Percentiles rank a stretch among this genome's conserved stretches.
These are phyloP conservation scores for Trypoxylon attenuatum DNA, from an alignment of 2,888 invertebrate species.

Conservation along the genomic window DNA sequence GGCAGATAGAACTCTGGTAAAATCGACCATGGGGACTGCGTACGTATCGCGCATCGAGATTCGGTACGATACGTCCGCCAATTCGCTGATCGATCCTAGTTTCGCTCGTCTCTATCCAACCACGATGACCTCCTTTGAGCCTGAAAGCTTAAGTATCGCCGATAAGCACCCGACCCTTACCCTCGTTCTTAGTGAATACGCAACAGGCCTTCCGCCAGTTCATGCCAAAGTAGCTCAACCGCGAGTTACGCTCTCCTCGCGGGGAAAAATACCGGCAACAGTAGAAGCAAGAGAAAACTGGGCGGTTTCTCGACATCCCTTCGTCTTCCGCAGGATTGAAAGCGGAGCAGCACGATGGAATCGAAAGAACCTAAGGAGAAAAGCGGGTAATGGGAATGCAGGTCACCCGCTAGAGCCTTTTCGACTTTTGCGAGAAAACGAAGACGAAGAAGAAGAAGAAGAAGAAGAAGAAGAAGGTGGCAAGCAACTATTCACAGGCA, in stretches of 20 bases:
- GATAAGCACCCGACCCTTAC: background rate
- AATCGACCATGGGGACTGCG: background rate
- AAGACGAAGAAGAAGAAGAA: too few species aligned
- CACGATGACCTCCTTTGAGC: too few species aligned
- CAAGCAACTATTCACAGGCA: constrained; percentile 29
- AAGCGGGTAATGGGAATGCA: too few species aligned
- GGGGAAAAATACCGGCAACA: background rate
- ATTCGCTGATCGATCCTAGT: constrained; percentile 24
- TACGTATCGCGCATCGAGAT: constrained; percentile 2
- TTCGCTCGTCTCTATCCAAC: too few species aligned
- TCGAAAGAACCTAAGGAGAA: background rate
- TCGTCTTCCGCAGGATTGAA: background rate
- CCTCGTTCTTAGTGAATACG: background rate
- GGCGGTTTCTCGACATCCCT: too few species aligned
- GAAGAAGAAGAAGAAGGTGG: too few species aligned
- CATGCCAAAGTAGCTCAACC: background rate
- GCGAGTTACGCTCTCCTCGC: background rate
- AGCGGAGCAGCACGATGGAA: background rate
- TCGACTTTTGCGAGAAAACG: too few species aligned
- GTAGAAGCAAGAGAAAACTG: too few species aligned
- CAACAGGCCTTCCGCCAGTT: background rate
- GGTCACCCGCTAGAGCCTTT: background rate
- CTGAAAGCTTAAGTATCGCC: too few species aligned
- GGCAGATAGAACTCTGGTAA: constrained; percentile 10
- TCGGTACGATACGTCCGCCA: too few species aligned